Evolutionary conservation across 1,140 invertebrate species (phyloP), one percentile per base, ranked within the genome.

Genomic region (Lanistes nyassanus): DNA sequence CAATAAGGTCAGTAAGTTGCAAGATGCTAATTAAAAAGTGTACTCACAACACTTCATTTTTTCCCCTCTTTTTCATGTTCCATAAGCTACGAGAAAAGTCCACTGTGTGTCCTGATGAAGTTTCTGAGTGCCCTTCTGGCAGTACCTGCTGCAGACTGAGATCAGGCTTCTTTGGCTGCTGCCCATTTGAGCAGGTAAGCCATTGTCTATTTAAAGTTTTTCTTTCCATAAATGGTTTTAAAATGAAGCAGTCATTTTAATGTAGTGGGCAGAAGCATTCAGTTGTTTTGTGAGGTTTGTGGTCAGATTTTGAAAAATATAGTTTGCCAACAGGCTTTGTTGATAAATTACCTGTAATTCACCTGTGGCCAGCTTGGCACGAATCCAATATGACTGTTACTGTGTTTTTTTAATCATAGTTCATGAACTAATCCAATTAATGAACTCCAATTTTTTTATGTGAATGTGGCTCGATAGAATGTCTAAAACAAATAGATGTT

Each of bases 131-230:
- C 77, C 85, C 87, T 1, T 78, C 82, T 77, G 78, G 79, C 26
- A 79, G 76, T 37, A 90, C 89, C 7, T 90, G 89, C 75, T 90
- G 89, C 79, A 76, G 78, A 56, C 34, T 86, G n/a, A 73, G 58
- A 1, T 66, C 42, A 58, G 85, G 79, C 13, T 53, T 75, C 21
- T 89, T 80, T 66, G 88, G 89, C 39, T 90, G 89, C 69, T 82
- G 81, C 56, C 74, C 78, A n/a, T 34, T 60, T 29, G 72, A 76
- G 64, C 78, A 81, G 75, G 83, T 84, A 81, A 78, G 67, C 58
- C 42, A 51, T 36, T 42, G 13, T n/a, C 29, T 68, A 16, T 42
- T 23, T n/a, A 68, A n/a, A 42, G 66, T 13, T 39, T 16, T 42
- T 31, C 13, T 31, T 26, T 60, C n/a, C n/a, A n/a, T n/a, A n/a